These are phyloP conservation scores for Drosophila demipolita DNA, from an alignment of 2,888 invertebrate genomes.

Conservation along the genomic window DNA sequence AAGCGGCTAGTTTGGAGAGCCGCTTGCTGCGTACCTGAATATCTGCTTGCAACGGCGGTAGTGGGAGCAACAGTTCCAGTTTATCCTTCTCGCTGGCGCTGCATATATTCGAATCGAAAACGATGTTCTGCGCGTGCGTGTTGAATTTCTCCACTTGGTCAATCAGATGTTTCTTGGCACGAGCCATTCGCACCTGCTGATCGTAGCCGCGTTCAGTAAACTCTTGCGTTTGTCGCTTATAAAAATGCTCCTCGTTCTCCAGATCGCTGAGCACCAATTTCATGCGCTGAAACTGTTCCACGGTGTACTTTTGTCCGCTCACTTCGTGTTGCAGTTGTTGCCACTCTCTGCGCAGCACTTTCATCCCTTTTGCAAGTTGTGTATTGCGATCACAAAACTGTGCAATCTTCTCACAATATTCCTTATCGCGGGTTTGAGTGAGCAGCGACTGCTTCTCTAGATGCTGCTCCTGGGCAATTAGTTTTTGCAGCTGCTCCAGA, in stretches of 20 bases:
- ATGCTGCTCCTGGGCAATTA: conserved; percentile 37
- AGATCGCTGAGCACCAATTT: conserved; percentile 66
- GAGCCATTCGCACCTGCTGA: conserved; percentile 74
- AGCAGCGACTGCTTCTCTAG: conserved; percentile 60
- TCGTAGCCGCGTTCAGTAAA: conserved; percentile 69
- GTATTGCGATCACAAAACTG: conserved; percentile 5
- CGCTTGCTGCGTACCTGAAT: conserved; percentile 26
- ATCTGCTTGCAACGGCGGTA: conserved; percentile 35
- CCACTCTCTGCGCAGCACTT: conserved; percentile 25
- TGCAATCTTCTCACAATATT: conserved; percentile 5
- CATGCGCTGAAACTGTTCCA: conserved; percentile 64
- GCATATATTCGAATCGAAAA: conserved; percentile 57
- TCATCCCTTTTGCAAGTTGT: conserved; percentile 15
- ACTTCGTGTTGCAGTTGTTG: conserved; percentile 51
- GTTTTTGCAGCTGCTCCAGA: conserved; percentile 34
- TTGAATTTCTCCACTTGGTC: conserved; percentile 74
- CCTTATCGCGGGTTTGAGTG: conserved; percentile 22
- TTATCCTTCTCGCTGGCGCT: conserved; percentile 42
- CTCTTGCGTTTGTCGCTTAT: conserved; percentile 67
- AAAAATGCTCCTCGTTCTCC: conserved; percentile 63
- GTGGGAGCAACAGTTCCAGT: conserved; percentile 61
- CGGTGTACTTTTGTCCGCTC: conserved; percentile 53
- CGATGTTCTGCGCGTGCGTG: conserved; percentile 58
- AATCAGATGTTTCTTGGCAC: conserved; percentile 71
- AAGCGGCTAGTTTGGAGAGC: conserved; percentile 28